Percentiles rank a stretch among this genome's conserved stretches.
These are phyloP conservation scores for Crematogaster levior DNA, from an alignment of 2,888 invertebrate species.

Conservation along the genomic window DNA sequence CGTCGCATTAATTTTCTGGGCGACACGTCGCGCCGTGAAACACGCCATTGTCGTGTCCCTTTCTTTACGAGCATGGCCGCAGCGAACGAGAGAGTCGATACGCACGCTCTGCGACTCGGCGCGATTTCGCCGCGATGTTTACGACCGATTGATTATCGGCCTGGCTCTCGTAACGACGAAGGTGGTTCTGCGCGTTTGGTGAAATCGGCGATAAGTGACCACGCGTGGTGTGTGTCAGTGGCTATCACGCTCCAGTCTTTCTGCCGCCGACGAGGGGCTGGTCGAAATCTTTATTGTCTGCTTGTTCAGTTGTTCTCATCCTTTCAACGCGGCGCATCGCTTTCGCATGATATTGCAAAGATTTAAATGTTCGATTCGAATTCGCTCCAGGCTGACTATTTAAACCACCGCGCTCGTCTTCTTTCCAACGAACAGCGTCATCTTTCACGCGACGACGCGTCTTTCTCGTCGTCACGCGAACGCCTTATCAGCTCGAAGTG, in stretches of 20 bases:
- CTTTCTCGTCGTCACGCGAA: background rate
- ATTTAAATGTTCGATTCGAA: background rate
- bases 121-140: constrained; percentile 46
- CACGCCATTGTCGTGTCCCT: constrained; percentile 24
- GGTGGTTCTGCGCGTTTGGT: background rate
- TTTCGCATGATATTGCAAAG: background rate
- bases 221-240: background rate
- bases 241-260: constrained; percentile 25
- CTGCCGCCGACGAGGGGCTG: background rate
- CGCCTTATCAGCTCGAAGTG: constrained; percentile 9
- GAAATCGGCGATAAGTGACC: constrained; percentile 19
- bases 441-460: background rate
- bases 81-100: constrained; percentile 4
- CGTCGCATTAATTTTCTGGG: constrained; percentile 38
- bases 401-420: background rate
- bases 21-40: constrained; percentile 6
- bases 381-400: background rate
- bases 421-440: no score
- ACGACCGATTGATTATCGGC: constrained; percentile 43
- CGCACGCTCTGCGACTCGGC: background rate
- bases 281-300: background rate
- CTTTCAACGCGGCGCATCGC: background rate
- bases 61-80: constrained; percentile 18
- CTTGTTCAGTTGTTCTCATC: background rate
- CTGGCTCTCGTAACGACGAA: constrained; percentile 8